These are phyloP conservation scores for Ascaphus truei DNA, from an alignment of 2,113 vertebrate species.

Conservation along the genomic window DNA sequence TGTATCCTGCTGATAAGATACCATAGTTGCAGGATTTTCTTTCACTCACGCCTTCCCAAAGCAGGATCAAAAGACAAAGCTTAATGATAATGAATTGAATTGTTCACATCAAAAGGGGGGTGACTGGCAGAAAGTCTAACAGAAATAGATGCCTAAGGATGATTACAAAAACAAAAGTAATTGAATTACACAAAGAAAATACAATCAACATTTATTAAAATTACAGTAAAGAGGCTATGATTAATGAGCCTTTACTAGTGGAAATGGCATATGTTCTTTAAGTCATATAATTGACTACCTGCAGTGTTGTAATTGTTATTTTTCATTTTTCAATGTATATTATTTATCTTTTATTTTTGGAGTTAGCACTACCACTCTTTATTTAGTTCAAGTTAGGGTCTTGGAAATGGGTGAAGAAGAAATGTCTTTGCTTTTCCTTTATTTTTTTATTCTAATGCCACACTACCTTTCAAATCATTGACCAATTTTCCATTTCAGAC, in stretches of 20 bases:
- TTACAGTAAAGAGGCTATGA: conserved; percentile 66
- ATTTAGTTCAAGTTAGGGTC: not conserved
- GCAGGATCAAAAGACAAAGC: conserved; percentile 53
- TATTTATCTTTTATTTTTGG: not conserved
- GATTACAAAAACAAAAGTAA: conserved; percentile 63
- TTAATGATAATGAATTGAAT: conserved; percentile 77
- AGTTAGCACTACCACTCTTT: not conserved
- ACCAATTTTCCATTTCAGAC: too few relatives aligned
- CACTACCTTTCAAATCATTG: too few relatives aligned
- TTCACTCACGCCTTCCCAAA: conserved; percentile 52
- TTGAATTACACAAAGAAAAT: conserved; percentile 71
- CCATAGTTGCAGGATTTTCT: conserved; percentile 47
- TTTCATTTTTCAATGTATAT: conserved; percentile 14
- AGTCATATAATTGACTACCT: conserved; percentile 40
- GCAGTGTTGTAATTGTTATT: conserved; percentile 41
- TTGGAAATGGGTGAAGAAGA: too few relatives aligned
- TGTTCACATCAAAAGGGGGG: conserved; percentile 57
- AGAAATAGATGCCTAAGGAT: conserved; percentile 53
- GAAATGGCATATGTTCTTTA: conserved; percentile 33
- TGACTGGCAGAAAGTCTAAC: conserved; percentile 61
- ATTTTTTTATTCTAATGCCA: too few relatives aligned
- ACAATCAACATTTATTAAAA: conserved; percentile 69
- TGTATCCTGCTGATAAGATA: conserved; percentile 42
- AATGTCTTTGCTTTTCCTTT: too few relatives aligned
- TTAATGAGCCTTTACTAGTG: conserved; percentile 54